Evolutionary conservation across 2,797 vertebrate species (phyloP), one percentile per base, ranked within the genome.

Genomic region (Epinephelus malabaricus): DNA sequence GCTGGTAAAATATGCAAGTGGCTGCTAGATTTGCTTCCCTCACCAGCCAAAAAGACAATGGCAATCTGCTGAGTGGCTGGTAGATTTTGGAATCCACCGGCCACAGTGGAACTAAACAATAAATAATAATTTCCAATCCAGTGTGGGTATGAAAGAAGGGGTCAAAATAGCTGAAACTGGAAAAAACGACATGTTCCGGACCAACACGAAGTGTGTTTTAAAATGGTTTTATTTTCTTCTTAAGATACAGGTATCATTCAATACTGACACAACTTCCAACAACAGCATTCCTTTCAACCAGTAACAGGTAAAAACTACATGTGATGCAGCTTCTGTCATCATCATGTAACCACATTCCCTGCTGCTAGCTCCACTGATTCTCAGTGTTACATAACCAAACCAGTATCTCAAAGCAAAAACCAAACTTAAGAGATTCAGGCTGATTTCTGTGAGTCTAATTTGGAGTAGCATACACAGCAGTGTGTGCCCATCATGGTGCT

Each of bases 401-500:
- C 27, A 46, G 23, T 30, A 46, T 63, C 43, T 72, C 62, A 71
- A 72, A 70, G 23, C 6, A 71, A 61, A 73, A 81, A 53, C 3
- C 46, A 58, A 83, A 79, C 13, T 49, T 0, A 19, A 5, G 5
- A 71, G 45, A 72, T 71, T 74, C 38, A 69, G 18, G 7, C 27
- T 63, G 38, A 51, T 17, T 55, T 68, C 34, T 64, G 38, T 58
- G 18, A n/a, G 19, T 53, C 21, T 46, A 46, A 66, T 46, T 63
- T 50, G 45, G 5, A 15, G 19, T 23, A 62, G 23, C 4, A 70
- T 56, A 46, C 72, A 75, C 67, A 67, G 66, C 43, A 34, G 34
- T 34, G 38, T 68, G 84, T 82, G 79, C 91, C 85, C 90, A 81
- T 93, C 90, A 55, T 89, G 43, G 61, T 38, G 27, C 14, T 38